Evolutionary conservation across 2,888 invertebrate genomes (phyloP), one percentile per base, ranked within the genome.

Genomic region (Neoscelio sp.): DNA sequence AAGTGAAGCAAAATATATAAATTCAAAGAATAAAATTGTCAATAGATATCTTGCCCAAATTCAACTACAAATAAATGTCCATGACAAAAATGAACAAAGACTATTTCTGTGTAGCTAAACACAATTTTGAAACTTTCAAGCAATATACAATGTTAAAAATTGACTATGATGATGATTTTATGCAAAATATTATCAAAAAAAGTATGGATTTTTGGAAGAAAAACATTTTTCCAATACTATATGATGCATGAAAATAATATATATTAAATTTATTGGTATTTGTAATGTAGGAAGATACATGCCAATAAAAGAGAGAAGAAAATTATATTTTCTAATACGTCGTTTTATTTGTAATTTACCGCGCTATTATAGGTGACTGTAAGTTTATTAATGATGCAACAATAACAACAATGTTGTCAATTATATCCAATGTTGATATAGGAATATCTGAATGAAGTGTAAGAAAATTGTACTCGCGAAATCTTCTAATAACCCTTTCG

Each of bases 41-140:
- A 60, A 50, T 0, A 73, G 35, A 48, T 65, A 56, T 23, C 23
- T 46, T 6, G 68, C 67, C 5, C 85, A 86, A 64, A 78, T 86
- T 12, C 81, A 85, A 26, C 6, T 85, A 50, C 84, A 86, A 76
- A n/a, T n/a, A n/a, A n/a, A 86, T 85, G 86, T 78, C 80, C 54
- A 70, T 83, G 28, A 28, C 79, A 13, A 48, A 70, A 8, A 79
- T 81, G 58, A 70, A 65, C 35, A 73, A 78, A 46, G 81, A 80
- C 5, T 62, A 81, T 17, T 85, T 85, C 64, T 83, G 82, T 71
- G 79, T 85, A 12, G 84, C 85, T 10, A 71, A 80, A 42, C 83
- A 76, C n/a, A 56, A 78, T 60, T 86, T 82, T 74, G 82, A 84
- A 79, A 44, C 23, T 7, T 71, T 40, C 40, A 71, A 80, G 54